Evolutionary conservation across 2,797 vertebrate species (phyloP), one percentile per base, ranked within the genome.

Genomic region (Gallinago solitaria): DNA sequence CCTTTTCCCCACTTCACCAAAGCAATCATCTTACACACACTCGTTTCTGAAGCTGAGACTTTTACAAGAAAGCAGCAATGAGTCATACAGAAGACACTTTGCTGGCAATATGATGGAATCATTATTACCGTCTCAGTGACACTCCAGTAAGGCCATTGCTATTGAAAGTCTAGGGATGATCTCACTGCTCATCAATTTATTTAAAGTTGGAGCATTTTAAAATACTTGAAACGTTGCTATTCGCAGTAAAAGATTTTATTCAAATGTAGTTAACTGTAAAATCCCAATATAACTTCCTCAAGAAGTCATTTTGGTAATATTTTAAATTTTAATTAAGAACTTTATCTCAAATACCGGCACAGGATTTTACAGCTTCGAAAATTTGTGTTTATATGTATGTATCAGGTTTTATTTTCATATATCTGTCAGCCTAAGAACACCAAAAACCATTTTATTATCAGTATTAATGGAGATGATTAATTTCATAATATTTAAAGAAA

Each of bases 401-500:
- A 93, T 45, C 24, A 45, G 33, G 56, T 37, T 94, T 79, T 77
- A 10, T 82, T 54, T 84, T 83, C 53, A 59, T 82, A 83, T 91
- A 74, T 94, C 45, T 90, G 41, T 68, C 85, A 50, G 28, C 60
- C n/a, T 79, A 71, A 78, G 60, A 93, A 89, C 19, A 82, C 3
- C 65, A 80, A 61, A 93, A 95, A 96, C 14, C 43, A 61, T 91
- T 96, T 94, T 95, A 60, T 82, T 82, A 84, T 45, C 43, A 80
- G 21, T 61, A 65, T 81, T 92, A 97, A 91, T 94, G 76, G 59
- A 70, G 21, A 32, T 91, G 63, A 95, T 84, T 43, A 75, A 96
- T 75, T 67, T 23, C 56, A 95, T 8, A 53, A 61, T 76, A 89
- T 78, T 96, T 94, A 85, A 87, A 85, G 37, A 65, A 94, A 81